Base-by-base conservation (phyloP, 2,797 vertebrate species). In the Alca torda region DNA sequence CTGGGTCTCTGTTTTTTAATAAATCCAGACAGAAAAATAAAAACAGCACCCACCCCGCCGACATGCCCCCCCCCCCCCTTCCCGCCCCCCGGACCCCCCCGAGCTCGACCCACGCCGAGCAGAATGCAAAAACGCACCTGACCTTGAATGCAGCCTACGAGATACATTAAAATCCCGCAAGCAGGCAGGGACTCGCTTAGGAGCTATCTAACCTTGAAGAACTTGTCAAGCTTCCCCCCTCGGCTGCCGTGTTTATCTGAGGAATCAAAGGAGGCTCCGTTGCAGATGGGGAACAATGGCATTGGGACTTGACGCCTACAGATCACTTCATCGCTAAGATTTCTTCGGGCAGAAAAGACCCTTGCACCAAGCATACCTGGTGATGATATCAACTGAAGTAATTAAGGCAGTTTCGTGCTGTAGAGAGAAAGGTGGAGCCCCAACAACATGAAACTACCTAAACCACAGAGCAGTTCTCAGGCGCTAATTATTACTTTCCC, bases 381-480 rank as follows among this genome's bases (percentile, higher is more conserved):
- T 98, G 98, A 98, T 97, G 98, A 98, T 97, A 97, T 98, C 97
- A 98, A 98, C 98, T 98, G 99, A 99, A 98, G 99, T 99, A 99
- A 99, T 99, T 98, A 99, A 99, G 99, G 98, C 99, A 99, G 99
- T 99, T 98, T 99, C 98, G 97, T 99, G 99, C 99, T 99, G 99
- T 99, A 98, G 99, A 98, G 98, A 98, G 98, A 98, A 98, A 98
- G 96, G 89, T 97, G 98, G 98, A 99, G 98, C 98, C 99, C 98
- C 99, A 99, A 99, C 99, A 99, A 99, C 99, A 99, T 99, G 98
- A 99, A 99, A 99, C 99, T 99, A 99, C 99, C 99, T 99, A 99
- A 99, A 99, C 98, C 99, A 99, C 99, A 98, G 98, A 98, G 97
- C 99, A 99, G 99, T 98, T 98, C 97, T 98, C 96, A 96, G 95